Evolutionary conservation across 2,797 vertebrate genomes (phyloP).

Genomic region (Microctenopoma stevenorrisi): DNA sequence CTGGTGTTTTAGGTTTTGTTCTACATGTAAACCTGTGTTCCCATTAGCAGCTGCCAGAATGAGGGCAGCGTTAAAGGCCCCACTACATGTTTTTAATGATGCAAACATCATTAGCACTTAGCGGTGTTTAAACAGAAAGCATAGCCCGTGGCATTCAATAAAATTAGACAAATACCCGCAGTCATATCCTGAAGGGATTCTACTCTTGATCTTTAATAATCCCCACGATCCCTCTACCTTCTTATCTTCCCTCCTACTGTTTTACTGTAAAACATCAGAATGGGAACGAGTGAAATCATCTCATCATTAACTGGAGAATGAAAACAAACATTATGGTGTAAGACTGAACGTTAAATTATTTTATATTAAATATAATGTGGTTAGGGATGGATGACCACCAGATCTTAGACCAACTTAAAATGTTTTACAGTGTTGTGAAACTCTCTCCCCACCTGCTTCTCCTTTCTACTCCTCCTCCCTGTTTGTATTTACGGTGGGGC

Average conservation of each 20-base stretch:
- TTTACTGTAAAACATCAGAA: constrained; percentile 27
- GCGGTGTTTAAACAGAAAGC: constrained; percentile 59
- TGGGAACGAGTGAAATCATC: constrained; percentile 11
- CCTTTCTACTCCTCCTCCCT: constrained; percentile 25
- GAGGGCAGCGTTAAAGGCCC: constrained; percentile 2
- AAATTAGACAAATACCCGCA: constrained; percentile 67
- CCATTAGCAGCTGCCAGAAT: not conserved
- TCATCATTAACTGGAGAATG: constrained; percentile 2
- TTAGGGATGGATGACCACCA: too few species aligned
- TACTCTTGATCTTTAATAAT: constrained; percentile 49
- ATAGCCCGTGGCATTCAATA: constrained; percentile 39
- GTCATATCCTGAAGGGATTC: constrained; percentile 43
- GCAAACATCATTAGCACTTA: constrained; percentile 61
- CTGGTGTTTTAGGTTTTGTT: too few species aligned
- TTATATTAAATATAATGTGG: too few species aligned
- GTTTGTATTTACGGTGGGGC: constrained; percentile 63
- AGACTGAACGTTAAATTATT: not conserved
- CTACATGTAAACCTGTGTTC: too few species aligned
- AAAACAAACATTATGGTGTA: not conserved
- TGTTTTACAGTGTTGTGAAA: constrained; percentile 28
- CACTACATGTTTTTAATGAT: constrained; percentile 55
- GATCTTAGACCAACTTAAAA: not conserved
- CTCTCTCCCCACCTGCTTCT: constrained; percentile 1
- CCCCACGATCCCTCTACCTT: constrained; percentile 7
- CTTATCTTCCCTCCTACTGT: constrained; percentile 2